These are phyloP conservation scores for Halcyon badia DNA, from an alignment of 2,797 vertebrate genomes.

Conservation along the genomic window DNA sequence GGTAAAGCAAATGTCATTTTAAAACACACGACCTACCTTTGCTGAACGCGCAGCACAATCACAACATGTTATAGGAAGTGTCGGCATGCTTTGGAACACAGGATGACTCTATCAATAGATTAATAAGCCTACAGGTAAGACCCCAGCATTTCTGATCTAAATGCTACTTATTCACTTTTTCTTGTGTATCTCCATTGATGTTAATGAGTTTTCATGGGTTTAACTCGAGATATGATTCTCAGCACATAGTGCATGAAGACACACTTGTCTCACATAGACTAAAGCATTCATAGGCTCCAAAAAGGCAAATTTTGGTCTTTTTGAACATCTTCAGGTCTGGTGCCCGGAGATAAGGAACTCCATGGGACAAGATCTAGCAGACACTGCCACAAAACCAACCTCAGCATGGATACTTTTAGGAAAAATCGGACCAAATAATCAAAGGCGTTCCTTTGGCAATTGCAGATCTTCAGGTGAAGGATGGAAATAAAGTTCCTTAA, in stretches of 20 bases:
- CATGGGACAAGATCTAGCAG: not conserved
- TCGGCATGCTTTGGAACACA: constrained; percentile 63
- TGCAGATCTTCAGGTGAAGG: not conserved
- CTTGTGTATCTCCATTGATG: not conserved
- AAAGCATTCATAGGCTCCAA: not conserved
- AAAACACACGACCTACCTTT: constrained; percentile 56
- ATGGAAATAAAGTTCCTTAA: not conserved
- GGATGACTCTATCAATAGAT: constrained; percentile 63
- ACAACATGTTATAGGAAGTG: constrained; percentile 51
- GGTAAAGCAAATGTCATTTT: constrained; percentile 78
- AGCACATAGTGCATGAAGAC: not conserved
- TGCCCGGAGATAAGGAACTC: not conserved
- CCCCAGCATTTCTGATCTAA: not conserved
- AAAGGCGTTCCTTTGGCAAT: not conserved
- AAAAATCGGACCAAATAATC: not conserved
- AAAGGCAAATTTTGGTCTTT: not conserved
- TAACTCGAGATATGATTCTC: not conserved
- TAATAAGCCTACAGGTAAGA: constrained; percentile 32
- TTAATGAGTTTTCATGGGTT: not conserved
- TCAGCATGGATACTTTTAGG: not conserved
- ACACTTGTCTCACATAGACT: not conserved
- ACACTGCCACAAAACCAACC: not conserved
- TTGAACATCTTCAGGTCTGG: not conserved
- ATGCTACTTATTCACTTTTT: not conserved
- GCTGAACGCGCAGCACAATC: constrained; percentile 42